These are phyloP conservation scores for Festucalex cinctus DNA, from an alignment of 2,113 vertebrate genomes.

Conservation along the genomic window DNA sequence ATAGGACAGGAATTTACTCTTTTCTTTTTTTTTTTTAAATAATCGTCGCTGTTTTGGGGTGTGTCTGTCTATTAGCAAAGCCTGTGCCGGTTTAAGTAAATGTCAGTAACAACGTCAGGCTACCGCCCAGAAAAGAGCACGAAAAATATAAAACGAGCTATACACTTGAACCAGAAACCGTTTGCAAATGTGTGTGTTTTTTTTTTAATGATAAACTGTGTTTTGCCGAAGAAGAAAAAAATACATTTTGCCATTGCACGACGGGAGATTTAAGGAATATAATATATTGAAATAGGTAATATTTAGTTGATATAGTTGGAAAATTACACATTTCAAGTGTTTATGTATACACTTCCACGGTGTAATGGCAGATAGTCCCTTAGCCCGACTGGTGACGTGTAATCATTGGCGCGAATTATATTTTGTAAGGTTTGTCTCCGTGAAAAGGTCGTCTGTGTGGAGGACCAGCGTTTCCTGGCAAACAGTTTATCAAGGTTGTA, in stretches of 20 bases:
- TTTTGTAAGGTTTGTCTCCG: conserved; percentile 16
- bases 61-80: background rate
- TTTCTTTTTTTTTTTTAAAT: background rate
- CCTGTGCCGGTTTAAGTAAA: background rate
- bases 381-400: conserved; percentile 8
- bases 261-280: background rate
- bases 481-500: background rate
- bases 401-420: conserved; percentile 57
- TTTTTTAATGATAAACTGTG: background rate
- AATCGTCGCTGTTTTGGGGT: background rate
- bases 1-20: no score
- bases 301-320: background rate
- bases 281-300: background rate
- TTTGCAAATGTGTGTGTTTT: background rate
- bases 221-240: background rate
- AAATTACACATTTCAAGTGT: background rate
- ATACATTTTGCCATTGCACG: background rate
- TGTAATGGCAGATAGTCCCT: conserved; percentile 2
- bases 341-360: background rate
- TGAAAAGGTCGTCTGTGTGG: background rate
- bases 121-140: conserved; percentile 5
- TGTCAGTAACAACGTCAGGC: accelerated
- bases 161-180: background rate
- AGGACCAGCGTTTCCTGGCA: background rate
- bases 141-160: background rate